Evolutionary conservation across 2,797 vertebrate genomes (phyloP).

Genomic region (Ctenosaura bakeri): DNA sequence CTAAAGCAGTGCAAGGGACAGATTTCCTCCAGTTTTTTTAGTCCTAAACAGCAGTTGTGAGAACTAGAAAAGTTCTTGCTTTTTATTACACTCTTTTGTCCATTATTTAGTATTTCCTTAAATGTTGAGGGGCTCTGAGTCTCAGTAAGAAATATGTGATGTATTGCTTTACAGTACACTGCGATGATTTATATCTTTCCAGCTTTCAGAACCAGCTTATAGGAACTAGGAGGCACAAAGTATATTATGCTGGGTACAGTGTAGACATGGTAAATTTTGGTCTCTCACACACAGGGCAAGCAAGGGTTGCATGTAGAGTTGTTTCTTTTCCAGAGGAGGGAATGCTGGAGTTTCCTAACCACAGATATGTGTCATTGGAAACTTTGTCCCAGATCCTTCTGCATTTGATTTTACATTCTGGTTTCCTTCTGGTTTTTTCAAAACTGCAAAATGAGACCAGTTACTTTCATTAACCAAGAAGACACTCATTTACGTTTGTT

Average conservation of each 20-base stretch:
- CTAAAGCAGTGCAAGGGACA: not conserved
- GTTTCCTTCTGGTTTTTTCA: not conserved
- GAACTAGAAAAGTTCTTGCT: not conserved
- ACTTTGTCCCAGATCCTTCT: not conserved
- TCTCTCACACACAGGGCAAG: not conserved
- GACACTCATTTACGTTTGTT: not conserved
- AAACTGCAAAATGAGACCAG: not conserved
- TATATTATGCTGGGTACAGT: not conserved
- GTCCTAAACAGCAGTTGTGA: not conserved
- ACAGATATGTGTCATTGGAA: not conserved
- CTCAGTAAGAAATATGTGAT: not conserved
- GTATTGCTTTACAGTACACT: not conserved
- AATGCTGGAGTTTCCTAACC: not conserved
- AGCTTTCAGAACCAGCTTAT: not conserved
- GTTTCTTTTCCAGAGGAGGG: not conserved
- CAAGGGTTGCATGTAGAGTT: not conserved
- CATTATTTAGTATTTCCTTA: not conserved
- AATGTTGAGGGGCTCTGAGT: not conserved
- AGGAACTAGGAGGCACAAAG: not conserved
- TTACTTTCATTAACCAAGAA: slow-evolving; percentile 1
- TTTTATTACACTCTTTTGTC: not conserved
- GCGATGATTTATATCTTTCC: not conserved
- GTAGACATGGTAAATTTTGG: not conserved
- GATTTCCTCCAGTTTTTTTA: not conserved
- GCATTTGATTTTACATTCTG: not conserved